Percentiles rank a stretch among this genome's conserved stretches.
Evolutionary conservation across 2,888 invertebrate genomes (phyloP).

Genomic region (Latrodectus hesperus): DNA sequence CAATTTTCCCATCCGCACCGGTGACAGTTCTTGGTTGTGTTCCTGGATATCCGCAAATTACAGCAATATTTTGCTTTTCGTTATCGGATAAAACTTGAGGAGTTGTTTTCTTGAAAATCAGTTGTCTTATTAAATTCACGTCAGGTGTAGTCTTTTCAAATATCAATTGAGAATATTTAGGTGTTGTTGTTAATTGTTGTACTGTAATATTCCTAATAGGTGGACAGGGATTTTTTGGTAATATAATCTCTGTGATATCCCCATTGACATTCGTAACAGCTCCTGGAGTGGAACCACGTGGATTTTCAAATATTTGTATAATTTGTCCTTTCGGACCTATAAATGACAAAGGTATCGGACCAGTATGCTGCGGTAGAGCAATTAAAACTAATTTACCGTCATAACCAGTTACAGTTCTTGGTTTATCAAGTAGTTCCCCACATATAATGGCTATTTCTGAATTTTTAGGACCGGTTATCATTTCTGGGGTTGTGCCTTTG

Average conservation of each 20-base stretch:
- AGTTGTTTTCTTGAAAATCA: not conserved
- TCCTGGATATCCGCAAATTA: too few relatives aligned
- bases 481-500: not conserved
- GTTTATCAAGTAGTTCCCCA: not conserved
- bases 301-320: slow-evolving; percentile 1
- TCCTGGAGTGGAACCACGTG: not conserved
- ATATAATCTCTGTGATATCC: not conserved
- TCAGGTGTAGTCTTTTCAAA: not conserved
- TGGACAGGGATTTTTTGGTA: not conserved
- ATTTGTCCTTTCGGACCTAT: not conserved
- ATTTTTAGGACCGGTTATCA: not conserved
- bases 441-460: not conserved
- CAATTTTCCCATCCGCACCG: not conserved
- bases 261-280: not conserved
- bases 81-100: not conserved
- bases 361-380: not conserved
- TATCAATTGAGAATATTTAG: not conserved
- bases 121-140: not conserved
- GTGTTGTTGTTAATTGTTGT: not conserved
- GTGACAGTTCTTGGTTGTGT: not conserved
- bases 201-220: not conserved
- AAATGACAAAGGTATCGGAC: not conserved
- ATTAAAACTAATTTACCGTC: not conserved
- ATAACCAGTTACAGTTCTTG: not conserved
- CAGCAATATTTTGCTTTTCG: not conserved